Conservation (phyloP, 2,888 invertebrate species). For the Leucoma salicis region DNA sequence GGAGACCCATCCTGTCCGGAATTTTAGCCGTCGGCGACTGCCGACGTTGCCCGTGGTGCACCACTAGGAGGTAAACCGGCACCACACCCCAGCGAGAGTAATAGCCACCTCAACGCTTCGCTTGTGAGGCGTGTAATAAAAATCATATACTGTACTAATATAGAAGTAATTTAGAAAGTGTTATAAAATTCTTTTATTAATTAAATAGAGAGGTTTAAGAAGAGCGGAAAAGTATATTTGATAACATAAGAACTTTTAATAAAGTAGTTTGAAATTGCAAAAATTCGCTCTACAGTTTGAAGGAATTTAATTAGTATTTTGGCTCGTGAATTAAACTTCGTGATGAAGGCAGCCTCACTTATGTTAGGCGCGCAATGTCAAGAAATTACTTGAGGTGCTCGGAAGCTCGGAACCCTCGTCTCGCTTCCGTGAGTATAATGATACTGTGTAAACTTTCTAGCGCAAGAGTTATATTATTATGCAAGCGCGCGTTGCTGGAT, state of each 20-base stretch:
- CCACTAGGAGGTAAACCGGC: no score
- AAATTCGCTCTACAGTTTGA: conserved; percentile 47
- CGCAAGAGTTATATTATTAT: conserved; percentile 36
- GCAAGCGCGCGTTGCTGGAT: conserved; percentile 32
- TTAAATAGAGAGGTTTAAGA: no score
- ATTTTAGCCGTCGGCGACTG: no score
- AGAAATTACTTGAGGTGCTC: conserved; percentile 40
- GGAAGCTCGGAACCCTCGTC: conserved; percentile 11
- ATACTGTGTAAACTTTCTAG: conserved; percentile 30
- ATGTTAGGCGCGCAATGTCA: conserved; percentile 42
- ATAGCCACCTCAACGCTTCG: no score
- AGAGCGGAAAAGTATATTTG: no score
- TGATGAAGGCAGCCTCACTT: conserved; percentile 46
- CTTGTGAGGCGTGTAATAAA: no score
- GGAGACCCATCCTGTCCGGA: no score
- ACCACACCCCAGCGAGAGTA: no score
- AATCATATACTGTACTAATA: no score
- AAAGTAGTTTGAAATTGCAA: conserved; percentile 43
- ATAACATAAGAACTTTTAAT: conserved; percentile 22
- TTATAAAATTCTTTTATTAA: no score
- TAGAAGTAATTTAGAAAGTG: no score
- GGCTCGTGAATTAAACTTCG: conserved; percentile 61
- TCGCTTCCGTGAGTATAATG: conserved; percentile 28
- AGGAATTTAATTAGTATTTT: conserved; percentile 69
- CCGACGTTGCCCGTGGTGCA: no score